A percentile compares a stretch with the other conserved stretches of the same genome.
Conservation (phyloP, 2,888 invertebrate species). For the Hirtodrosophila duncani region DNA sequence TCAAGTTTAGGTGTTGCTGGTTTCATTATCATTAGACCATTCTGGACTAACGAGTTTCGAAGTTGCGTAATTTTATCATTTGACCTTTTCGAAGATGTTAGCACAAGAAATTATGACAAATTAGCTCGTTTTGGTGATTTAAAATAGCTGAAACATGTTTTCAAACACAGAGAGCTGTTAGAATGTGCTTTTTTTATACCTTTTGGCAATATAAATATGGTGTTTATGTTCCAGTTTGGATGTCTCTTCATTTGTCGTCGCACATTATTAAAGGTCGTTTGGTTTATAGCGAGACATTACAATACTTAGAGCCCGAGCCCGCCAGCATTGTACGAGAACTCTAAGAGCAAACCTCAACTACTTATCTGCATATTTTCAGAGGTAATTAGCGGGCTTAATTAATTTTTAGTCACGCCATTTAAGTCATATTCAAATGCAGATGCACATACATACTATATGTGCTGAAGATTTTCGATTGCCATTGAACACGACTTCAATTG, state of each 20-base stretch:
- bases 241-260: too few relatives aligned
- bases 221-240: too few relatives aligned
- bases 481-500: slow-evolving; percentile 6
- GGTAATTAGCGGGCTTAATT: slow-evolving; percentile 17
- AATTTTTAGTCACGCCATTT: slow-evolving; percentile 37
- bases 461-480: slow-evolving; percentile 17
- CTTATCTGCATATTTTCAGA: slow-evolving; percentile 21
- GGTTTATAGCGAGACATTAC: background rate
- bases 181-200: too few relatives aligned
- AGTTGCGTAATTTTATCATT: slow-evolving; percentile 43
- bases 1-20: slow-evolving; percentile 38
- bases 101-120: slow-evolving; percentile 15
- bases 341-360: background rate
- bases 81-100: slow-evolving; percentile 36
- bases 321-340: too few relatives aligned
- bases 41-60: slow-evolving; percentile 47
- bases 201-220: too few relatives aligned
- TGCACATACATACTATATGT: too few relatives aligned
- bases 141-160: too few relatives aligned
- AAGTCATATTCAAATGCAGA: slow-evolving; percentile 7
- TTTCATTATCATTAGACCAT: slow-evolving; percentile 42
- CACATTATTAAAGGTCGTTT: slow-evolving; percentile 5
- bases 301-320: too few relatives aligned
- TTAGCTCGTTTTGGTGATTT: slow-evolving; percentile 27
- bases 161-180: too few relatives aligned